phyloP scores from a whole-genome alignment of 2,797 vertebrate genomes.

The Sebastes cheni region DNA sequence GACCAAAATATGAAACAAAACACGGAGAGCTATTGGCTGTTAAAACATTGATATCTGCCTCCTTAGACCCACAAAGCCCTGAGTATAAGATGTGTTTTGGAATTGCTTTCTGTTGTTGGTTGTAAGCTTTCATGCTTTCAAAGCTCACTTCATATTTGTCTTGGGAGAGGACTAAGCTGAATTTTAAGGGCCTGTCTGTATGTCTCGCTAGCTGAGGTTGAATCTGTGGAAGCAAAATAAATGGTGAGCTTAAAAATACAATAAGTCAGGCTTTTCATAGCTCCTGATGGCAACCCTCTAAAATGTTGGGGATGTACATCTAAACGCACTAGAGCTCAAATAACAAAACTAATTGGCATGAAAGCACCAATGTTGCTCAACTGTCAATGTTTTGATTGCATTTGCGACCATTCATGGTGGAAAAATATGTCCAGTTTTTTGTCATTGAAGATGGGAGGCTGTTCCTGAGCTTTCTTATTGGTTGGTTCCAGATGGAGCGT shows the following conservation, averaged over 20 bases:
- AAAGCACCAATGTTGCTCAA: background rate
- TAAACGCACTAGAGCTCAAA: background rate
- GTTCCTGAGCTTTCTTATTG: constrained; percentile 4
- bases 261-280: background rate
- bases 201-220: background rate
- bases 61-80: background rate
- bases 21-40: background rate
- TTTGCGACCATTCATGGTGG: background rate
- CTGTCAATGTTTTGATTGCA: background rate
- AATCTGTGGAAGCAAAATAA: background rate
- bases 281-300: background rate
- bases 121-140: background rate
- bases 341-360: background rate
- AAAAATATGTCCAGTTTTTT: background rate
- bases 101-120: background rate
- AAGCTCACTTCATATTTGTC: background rate
- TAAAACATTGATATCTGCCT: background rate
- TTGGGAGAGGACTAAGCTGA: background rate
- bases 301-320: background rate
- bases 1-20: background rate
- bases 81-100: background rate
- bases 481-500: background rate
- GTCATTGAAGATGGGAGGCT: constrained; percentile 48
- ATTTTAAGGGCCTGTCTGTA: background rate
- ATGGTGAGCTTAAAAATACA: background rate